phyloP scores from a whole-genome alignment of 2,888 invertebrate genomes.

The Melieria picta region DNA sequence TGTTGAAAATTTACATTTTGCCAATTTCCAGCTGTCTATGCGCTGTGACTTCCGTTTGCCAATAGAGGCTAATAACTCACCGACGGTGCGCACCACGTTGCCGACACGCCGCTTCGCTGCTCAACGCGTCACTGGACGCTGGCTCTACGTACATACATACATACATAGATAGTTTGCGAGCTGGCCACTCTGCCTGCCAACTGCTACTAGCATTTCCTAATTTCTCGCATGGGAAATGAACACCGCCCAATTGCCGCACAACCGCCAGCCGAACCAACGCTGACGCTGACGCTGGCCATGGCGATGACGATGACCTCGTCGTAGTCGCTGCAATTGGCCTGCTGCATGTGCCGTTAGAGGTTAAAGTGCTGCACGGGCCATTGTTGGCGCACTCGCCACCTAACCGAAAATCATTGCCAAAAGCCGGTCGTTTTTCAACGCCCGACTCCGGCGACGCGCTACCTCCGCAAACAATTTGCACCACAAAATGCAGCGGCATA shows the following conservation, averaged over 20 bases:
- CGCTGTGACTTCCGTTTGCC: constrained; percentile 44
- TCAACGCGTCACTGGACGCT: not conserved
- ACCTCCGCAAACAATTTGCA: not conserved
- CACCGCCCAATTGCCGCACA: constrained; percentile 42
- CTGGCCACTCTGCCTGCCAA: constrained; percentile 45
- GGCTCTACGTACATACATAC: not conserved
- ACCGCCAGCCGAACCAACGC: constrained; percentile 3
- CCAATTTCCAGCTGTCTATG: constrained; percentile 58
- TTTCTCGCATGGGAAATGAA: constrained; percentile 59
- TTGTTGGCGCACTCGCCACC: not conserved
- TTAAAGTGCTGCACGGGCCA: not conserved
- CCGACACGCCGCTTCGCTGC: not conserved
- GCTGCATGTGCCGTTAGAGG: not conserved
- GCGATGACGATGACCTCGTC: no score
- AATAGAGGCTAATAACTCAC: constrained; percentile 45
- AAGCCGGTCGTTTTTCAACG: not conserved
- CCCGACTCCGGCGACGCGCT: not conserved
- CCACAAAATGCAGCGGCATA: not conserved
- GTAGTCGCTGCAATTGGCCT: not conserved
- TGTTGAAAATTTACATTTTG: constrained; percentile 58
- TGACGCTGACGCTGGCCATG: not conserved
- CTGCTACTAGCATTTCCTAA: constrained; percentile 58
- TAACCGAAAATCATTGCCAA: not conserved
- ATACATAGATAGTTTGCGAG: constrained; percentile 29
- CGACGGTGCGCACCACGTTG: not conserved